Conservation (phyloP, 2,888 invertebrate genomes). For the Notodonta ziczac region DNA sequence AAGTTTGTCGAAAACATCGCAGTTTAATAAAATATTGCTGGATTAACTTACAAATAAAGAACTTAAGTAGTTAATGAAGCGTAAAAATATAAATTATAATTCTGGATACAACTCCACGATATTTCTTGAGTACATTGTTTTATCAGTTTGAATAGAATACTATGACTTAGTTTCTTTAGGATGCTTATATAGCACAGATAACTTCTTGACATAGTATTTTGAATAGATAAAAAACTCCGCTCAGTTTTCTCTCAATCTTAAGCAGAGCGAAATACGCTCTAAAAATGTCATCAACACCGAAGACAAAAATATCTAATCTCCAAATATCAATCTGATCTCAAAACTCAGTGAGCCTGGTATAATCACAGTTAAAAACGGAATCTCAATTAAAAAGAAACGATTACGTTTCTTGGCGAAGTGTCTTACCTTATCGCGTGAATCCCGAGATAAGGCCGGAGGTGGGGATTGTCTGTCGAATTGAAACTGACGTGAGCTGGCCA, state of each 20-base stretch:
- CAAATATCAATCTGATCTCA: constrained; percentile 1
- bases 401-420: constrained; percentile 53
- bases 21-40: background rate
- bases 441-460: constrained; percentile 39
- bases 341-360: constrained; percentile 8
- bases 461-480: constrained; percentile 70
- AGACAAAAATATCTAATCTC: background rate
- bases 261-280: background rate
- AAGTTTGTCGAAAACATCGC: constrained; percentile 4
- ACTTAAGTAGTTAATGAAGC: background rate
- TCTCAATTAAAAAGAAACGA: constrained; percentile 63
- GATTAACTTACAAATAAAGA: background rate
- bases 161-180: no score
- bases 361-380: constrained; percentile 47
- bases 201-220: no score
- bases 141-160: no score
- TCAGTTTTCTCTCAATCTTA: no score
- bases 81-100: no score
- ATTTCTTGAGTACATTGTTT: no score
- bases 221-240: no score
- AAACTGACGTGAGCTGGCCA: constrained; percentile 69
- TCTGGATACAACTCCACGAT: no score
- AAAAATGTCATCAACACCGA: background rate
- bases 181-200: no score
- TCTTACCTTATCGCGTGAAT: constrained; percentile 58